phyloP scores from a whole-genome alignment of 2,113 vertebrate species.

The Chaenogobius annularis region DNA sequence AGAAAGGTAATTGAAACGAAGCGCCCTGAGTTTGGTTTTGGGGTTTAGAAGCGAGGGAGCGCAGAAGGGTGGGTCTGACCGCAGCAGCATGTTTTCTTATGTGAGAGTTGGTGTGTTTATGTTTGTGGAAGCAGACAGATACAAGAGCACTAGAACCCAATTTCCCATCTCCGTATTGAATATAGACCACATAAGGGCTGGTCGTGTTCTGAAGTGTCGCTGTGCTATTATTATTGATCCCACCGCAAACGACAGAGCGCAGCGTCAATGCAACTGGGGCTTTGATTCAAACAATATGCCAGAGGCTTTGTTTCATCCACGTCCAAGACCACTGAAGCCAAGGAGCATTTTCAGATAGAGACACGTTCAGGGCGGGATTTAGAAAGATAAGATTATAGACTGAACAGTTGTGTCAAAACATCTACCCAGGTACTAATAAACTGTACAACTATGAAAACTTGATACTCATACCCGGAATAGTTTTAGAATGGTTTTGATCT shows the following conservation, averaged over 20 bases:
- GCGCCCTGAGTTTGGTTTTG: constrained; percentile 68
- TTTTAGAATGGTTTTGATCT: too few relatives aligned
- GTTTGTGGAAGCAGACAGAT: constrained; percentile 60
- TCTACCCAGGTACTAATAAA: not conserved
- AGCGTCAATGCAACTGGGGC: constrained; percentile 64
- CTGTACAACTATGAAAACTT: not conserved
- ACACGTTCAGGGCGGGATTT: not conserved
- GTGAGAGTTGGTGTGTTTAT: constrained; percentile 41
- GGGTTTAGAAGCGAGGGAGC: constrained; percentile 69
- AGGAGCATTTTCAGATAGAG: constrained; percentile 35
- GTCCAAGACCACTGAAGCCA: constrained; percentile 65
- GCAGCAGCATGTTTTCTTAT: constrained; percentile 52
- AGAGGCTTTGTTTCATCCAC: constrained; percentile 62
- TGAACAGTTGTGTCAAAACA: not conserved
- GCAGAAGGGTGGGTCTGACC: constrained; percentile 68
- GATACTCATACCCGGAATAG: not conserved
- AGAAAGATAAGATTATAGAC: not conserved
- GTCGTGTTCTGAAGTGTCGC: constrained; percentile 50
- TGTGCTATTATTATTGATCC: constrained; percentile 69
- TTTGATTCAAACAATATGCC: constrained; percentile 77
- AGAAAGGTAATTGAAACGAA: constrained; percentile 73
- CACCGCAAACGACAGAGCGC: constrained; percentile 65
- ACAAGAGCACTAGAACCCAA: constrained; percentile 56
- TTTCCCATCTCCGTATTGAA: constrained; percentile 59
- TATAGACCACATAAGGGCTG: constrained; percentile 69